Conservation (phyloP, 2,888 invertebrate genomes). For the Dysmachus trigonus region DNA sequence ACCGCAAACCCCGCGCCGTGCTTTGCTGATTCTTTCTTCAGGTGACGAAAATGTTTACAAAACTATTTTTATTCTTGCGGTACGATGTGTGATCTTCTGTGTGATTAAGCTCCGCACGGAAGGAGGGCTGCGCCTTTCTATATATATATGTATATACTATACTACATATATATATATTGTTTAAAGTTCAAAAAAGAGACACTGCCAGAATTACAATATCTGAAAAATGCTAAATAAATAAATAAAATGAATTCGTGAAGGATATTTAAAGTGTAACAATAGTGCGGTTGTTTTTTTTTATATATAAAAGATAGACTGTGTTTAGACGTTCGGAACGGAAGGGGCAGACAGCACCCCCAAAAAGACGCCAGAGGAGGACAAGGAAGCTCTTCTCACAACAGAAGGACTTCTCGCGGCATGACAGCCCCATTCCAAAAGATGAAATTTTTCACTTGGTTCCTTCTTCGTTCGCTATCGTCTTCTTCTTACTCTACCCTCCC, state of each 20-base stretch:
- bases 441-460: not conserved
- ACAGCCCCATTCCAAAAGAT: not conserved
- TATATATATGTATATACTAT: not conserved
- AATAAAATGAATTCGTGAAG: not conserved
- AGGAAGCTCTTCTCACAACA: not conserved
- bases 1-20: not conserved
- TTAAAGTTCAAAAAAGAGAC: not conserved
- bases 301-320: not conserved
- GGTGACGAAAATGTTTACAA: conserved; percentile 27
- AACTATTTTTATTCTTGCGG: conserved; percentile 15
- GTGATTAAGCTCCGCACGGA: conserved; percentile 3
- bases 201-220: not conserved
- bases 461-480: not conserved
- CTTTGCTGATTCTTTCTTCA: not conserved
- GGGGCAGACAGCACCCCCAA: not conserved
- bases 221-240: not conserved
- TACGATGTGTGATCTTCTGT: not conserved
- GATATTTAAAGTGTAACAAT: not conserved
- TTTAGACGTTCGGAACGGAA: not conserved
- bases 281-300: not conserved
- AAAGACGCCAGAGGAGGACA: not conserved
- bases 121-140: not conserved
- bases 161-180: not conserved
- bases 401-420: not conserved
- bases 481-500: not conserved